These are phyloP conservation scores for Neoascia interrupta DNA, from an alignment of 2,888 invertebrate species.

Conservation along the genomic window DNA sequence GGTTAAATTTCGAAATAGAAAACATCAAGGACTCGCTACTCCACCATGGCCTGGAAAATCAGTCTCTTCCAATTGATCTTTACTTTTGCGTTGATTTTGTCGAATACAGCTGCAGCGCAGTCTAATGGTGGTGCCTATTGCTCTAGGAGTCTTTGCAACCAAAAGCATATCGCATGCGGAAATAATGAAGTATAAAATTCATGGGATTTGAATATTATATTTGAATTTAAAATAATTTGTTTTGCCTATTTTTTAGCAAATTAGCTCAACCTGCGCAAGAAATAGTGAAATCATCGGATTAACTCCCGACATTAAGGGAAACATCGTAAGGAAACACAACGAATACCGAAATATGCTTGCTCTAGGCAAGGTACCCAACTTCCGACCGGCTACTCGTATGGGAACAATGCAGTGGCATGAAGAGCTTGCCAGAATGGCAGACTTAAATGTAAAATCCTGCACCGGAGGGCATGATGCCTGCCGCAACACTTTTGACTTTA, in stretches of 20 bases:
- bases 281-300: conserved; percentile 32
- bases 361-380: conserved; percentile 48
- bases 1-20: no score
- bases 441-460: conserved; percentile 68
- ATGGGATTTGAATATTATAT: not conserved
- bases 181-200: not conserved
- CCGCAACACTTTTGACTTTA: conserved; percentile 65
- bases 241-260: conserved; percentile 24
- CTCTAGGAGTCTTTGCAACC: conserved; percentile 6
- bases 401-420: conserved; percentile 63
- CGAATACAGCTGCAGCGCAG: no score
- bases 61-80: no score
- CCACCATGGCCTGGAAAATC: no score
- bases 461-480: conserved; percentile 64
- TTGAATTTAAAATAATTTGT: not conserved
- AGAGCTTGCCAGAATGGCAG: conserved; percentile 69
- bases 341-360: conserved; percentile 64
- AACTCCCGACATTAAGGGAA: conserved; percentile 29
- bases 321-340: conserved; percentile 67
- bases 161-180: conserved; percentile 16
- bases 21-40: no score
- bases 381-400: conserved; percentile 63
- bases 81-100: not conserved
- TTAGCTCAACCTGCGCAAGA: conserved; percentile 38
- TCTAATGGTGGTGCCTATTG: no score